Evolutionary conservation across 2,888 invertebrate species (phyloP), one percentile per base, ranked within the genome.

Genomic region (Drosophila percnosoma): DNA sequence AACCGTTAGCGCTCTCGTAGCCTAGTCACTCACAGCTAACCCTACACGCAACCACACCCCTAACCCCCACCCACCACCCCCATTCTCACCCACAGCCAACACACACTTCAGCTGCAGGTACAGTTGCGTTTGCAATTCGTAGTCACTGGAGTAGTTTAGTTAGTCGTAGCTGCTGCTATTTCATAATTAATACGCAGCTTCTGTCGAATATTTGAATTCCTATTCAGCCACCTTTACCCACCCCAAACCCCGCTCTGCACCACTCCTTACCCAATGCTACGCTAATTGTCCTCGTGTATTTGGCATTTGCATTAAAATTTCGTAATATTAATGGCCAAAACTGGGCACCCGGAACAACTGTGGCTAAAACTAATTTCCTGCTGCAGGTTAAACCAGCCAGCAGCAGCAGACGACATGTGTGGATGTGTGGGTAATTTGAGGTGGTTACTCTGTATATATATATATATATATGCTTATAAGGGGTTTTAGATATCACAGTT

Each of bases 361-460:
- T 68, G 80, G 86, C 83, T 67, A 86, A 86, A 88, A 82, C 89
- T 76, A 84, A 84, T 84, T 84, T 84, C 82, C 84, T 78, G 75
- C 45, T 65, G 48, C 54, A 67, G 60, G 59, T 62, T 68, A 52
- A 48, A 60, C 45, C 45, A 8, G 45, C 8, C 24, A 45, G 21
- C 42, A 40, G 13, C 65, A 13, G n/a, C n/a, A n/a, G 7, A 33
- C 11, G 24, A 49, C 21, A 48, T 38, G n/a, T 48, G 40, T 11
- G 2, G 15, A 29, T 63, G 6, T 24, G 24, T 31, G n/a, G 31
- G 21, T 42, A 21, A 24, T 24, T 2, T 6, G 21, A 24, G 33
- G 34, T 49, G 11, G 21, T 5, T 15, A 15, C 29, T 21, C 21
- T 7, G 7, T n/a, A n/a, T 33, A 33, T 33, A 33, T 33, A 31